A percentile compares a stretch with the other conserved stretches of the same genome.
These are phyloP conservation scores for Stramonita haemastoma DNA, from an alignment of 2,888 invertebrate species.

Conservation along the genomic window DNA sequence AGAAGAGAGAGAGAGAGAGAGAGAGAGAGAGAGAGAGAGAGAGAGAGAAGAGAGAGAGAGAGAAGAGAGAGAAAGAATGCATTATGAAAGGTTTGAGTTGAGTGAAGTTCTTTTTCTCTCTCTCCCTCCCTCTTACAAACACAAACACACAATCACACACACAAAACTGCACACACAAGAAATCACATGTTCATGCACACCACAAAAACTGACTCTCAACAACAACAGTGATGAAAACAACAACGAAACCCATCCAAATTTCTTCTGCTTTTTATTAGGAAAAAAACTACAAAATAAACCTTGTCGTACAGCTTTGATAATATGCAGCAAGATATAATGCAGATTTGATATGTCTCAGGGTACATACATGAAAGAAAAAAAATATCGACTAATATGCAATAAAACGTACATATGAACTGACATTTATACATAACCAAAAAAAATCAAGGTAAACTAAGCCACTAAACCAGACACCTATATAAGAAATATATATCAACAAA, in stretches of 20 bases:
- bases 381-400: neutral
- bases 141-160: neutral
- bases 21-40: no score
- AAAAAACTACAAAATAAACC: slow-evolving; percentile 24
- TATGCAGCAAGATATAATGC: neutral
- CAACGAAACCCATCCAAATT: neutral
- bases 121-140: neutral
- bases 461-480: no score
- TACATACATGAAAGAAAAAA: neutral
- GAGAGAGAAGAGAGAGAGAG: neutral
- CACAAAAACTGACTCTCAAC: no score
- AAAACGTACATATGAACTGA: no score
- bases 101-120: neutral
- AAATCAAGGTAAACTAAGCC: no score
- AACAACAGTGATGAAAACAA: no score
- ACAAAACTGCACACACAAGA: neutral
- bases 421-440: no score
- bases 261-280: slow-evolving; percentile 1
- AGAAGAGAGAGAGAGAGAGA: neutral
- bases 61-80: neutral
- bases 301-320: slow-evolving; percentile 5
- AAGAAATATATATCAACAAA: no score
- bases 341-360: neutral
- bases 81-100: neutral
- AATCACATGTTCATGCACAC: neutral